Evolutionary conservation across 2,888 invertebrate genomes (phyloP), one percentile per base, ranked within the genome.

Genomic region (Xestobium rufovillosum): DNA sequence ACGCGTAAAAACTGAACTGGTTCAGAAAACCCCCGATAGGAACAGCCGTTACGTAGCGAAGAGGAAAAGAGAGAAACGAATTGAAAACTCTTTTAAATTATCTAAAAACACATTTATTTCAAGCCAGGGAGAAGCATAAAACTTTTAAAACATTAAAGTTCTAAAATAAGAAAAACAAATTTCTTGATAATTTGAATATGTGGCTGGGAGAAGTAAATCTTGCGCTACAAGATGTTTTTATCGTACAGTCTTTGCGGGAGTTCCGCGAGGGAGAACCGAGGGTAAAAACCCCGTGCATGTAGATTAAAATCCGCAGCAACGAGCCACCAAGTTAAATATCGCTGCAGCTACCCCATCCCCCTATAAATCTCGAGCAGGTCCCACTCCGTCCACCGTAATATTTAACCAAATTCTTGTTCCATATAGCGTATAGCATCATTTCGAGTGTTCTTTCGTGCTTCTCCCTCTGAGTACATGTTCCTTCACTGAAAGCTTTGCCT

Each of bases 161-260:
- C 50, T 52, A 51, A 57, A 61, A 61, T 60, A 63, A 63, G 65
- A 62, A 65, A 67, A 68, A 67, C 66, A 67, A 67, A 68, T 67
- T 67, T 57, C 62, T 61, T 67, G 67, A 68, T 68, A 67, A 67
- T 68, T 68, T 68, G 66, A 66, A 67, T 66, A 66, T 66, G 66
- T 66, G 66, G 61, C 59, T 57, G 61, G n/a, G 56, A 61, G 63
- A 61, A 66, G 65, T 66, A 66, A 66, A 65, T 66, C 65, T 66
- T 60, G 52, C 57, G 61, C 60, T 64, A 66, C 66, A 66, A 66
- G 66, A 66, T 66, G 66, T 66, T 66, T 66, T 66, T 66, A 65
- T 66, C 65, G 63, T 61, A 43, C 45, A 56, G 58, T 55, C 59
- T 59, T 59, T 58, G 57, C 57, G 52, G 52, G 57, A 60, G 57